Evolutionary conservation across 2,888 invertebrate species (phyloP), one percentile per base, ranked within the genome.

Genomic region (Drosophila stalkeri): DNA sequence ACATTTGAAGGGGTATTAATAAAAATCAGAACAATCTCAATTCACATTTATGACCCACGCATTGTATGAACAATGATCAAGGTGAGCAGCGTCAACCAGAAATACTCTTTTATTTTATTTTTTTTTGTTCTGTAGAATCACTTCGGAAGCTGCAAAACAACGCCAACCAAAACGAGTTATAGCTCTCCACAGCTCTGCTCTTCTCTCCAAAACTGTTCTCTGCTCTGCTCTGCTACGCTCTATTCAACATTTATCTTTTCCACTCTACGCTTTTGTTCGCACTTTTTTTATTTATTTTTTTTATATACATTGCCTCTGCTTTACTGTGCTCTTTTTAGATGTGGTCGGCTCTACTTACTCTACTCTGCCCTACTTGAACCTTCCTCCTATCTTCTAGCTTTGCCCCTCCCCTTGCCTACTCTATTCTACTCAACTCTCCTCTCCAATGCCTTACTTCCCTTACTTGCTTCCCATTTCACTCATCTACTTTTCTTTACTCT

Each of bases 31-130:
- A 12, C 3, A 18, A 3, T 46, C 11, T 23, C 18, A 23, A 46
- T 69, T 51, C 31, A 55, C 41, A 41, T 39, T 31, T n/a, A n/a
- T 39, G 39, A 55, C 61, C 44, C 49, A 52, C 39, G 46, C 54
- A 63, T 65, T 80, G 88, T 79, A 85, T 74, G 57, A 63, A 71
- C 69, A 75, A 88, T 59, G 39, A 51, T 80, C 83, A 85, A 85
- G 89, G 89, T 90, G 73, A 79, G 16, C 31, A 39, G n/a, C 49
- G 41, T 37, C 85, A 72, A 72, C 75, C 46, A 72, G 27, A 61
- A 67, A 56, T 33, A 57, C 20, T 35, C 31, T 20, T 11, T 49
- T 11, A 20, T 20, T 11, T 49, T 11, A 20, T 31, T 57, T 73
- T 31, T 31, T 46, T 47, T 61, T 67, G 62, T 69, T 72, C 57